Conservation (phyloP, 2,113 vertebrate species). For the Bos javanicus region DNA sequence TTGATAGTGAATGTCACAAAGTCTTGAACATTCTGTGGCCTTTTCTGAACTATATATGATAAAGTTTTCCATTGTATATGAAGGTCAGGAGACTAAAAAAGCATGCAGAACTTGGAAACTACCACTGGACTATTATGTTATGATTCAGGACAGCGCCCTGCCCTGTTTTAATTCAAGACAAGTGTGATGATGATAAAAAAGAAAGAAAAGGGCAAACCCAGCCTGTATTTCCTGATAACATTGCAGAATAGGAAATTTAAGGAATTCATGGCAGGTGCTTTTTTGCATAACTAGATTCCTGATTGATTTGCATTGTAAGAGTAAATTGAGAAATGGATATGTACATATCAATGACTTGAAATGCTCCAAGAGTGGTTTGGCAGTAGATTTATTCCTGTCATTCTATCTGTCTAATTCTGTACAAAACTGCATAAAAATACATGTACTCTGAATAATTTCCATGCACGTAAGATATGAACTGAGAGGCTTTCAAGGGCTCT, state of each 20-base stretch:
- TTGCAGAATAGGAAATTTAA: background rate
- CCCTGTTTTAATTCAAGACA: conserved; percentile 20
- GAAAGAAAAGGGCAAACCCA: conserved; percentile 22
- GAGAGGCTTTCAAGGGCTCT: background rate
- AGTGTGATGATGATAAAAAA: background rate
- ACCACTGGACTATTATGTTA: background rate
- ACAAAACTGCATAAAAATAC: background rate
- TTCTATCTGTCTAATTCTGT: background rate
- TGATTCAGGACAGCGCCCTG: background rate
- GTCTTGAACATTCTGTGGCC: background rate
- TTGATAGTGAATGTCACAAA: background rate
- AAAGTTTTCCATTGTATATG: conserved; percentile 52
- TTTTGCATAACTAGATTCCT: background rate
- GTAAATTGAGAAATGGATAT: background rate
- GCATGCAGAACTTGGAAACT: conserved; percentile 36
- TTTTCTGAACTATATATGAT: background rate
- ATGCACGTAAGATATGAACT: background rate
- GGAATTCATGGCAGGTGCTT: background rate
- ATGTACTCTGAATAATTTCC: background rate
- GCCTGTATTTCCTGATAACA: conserved; percentile 42
- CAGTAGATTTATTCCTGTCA: background rate
- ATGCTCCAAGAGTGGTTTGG: background rate
- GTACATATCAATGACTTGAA: background rate
- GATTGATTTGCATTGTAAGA: background rate
- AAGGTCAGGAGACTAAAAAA: conserved; percentile 60